Conservation (phyloP, 1,140 invertebrate species). For the Heterodera schachtii region DNA sequence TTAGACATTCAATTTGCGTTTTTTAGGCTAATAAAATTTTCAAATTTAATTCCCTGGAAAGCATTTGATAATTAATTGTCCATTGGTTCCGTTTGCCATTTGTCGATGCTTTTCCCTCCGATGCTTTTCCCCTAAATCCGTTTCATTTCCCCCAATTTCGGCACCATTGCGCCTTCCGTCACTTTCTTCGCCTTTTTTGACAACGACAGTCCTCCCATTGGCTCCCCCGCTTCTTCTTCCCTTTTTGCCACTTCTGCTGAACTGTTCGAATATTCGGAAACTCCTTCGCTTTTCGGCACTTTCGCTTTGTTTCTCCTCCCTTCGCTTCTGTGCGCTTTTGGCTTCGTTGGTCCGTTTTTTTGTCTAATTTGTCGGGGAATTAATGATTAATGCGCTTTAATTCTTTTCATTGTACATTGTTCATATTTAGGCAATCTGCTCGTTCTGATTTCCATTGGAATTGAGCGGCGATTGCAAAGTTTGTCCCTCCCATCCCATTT, state of each 20-base stretch:
- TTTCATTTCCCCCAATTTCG: too few species aligned
- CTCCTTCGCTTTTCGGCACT: constrained; percentile 32
- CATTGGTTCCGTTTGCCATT: too few species aligned
- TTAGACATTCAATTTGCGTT: too few species aligned
- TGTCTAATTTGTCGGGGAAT: background rate
- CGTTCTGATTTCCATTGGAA: constrained; percentile 67
- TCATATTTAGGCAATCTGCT: constrained; percentile 65
- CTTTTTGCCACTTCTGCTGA: background rate
- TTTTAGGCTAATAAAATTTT: too few species aligned
- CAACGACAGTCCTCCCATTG: background rate
- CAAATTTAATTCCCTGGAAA: too few species aligned
- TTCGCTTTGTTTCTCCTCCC: constrained; percentile 48
- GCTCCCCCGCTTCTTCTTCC: background rate
- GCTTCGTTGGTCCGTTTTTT: constrained; percentile 48
- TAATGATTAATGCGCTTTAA: too few species aligned
- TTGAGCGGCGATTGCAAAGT: constrained; percentile 66
- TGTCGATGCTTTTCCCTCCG: too few species aligned
- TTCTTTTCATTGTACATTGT: background rate
- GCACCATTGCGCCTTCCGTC: background rate
- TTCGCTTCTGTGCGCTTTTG: constrained; percentile 44
- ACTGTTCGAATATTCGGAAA: background rate
- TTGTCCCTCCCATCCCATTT: too few species aligned
- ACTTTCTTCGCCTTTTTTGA: background rate
- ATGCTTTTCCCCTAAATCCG: too few species aligned
- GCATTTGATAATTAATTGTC: too few species aligned